These are phyloP conservation scores for Pedetes capensis DNA, from an alignment of 2,113 vertebrate genomes.

Conservation along the genomic window DNA sequence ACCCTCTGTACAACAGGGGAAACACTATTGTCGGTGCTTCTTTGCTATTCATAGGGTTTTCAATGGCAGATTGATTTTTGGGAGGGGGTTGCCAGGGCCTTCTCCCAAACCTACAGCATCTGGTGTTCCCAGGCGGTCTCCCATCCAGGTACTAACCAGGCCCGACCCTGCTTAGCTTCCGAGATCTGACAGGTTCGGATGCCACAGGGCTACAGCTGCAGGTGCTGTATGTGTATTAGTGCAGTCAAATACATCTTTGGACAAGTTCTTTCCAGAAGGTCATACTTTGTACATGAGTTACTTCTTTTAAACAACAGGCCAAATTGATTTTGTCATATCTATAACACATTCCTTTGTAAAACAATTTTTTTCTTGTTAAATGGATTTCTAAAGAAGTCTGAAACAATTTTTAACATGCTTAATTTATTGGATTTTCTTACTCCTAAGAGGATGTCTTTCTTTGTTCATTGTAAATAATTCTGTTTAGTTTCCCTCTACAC, in stretches of 20 bases:
- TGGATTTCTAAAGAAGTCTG: not conserved
- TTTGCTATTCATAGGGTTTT: too few species aligned
- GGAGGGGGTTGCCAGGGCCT: too few species aligned
- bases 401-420: not conserved
- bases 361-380: not conserved
- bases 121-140: too few species aligned
- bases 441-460: conserved; percentile 12
- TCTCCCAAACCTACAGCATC: too few species aligned
- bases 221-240: not conserved
- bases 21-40: too few species aligned
- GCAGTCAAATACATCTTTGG: not conserved
- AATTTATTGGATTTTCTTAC: conserved; percentile 24
- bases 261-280: not conserved
- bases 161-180: too few species aligned
- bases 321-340: not conserved
- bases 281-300: not conserved
- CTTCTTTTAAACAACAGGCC: not conserved
- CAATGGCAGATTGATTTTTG: too few species aligned
- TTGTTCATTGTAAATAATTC: conserved; percentile 48
- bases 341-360: not conserved
- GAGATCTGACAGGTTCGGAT: too few species aligned
- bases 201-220: too few species aligned
- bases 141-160: too few species aligned
- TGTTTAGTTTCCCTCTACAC: conserved; percentile 40
- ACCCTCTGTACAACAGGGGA: too few species aligned